Evolutionary conservation across 2,888 invertebrate species (phyloP).

Genomic region (Dugesia japonica): DNA sequence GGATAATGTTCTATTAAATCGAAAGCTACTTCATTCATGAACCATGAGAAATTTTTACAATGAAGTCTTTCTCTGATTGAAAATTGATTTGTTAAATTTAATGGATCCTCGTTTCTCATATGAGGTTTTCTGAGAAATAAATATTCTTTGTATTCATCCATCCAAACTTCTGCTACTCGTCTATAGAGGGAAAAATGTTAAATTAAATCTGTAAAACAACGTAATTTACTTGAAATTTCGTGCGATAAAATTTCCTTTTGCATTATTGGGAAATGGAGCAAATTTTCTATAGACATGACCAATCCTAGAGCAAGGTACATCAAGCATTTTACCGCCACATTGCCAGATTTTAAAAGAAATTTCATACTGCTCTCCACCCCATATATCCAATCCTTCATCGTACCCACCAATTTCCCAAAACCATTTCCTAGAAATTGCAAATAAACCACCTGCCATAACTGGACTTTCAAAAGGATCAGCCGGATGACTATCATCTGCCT

Average conservation of each 20-base stretch:
- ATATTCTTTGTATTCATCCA: constrained; percentile 83
- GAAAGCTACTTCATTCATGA: constrained; percentile 53
- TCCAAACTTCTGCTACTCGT: constrained; percentile 87
- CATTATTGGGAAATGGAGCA: constrained; percentile 67
- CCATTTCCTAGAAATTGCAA: constrained; percentile 73
- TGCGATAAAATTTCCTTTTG: constrained; percentile 68
- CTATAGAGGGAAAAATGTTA: no score
- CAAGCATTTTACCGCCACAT: constrained; percentile 77
- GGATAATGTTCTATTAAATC: constrained; percentile 29
- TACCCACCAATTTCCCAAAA: constrained; percentile 85
- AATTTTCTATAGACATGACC: constrained; percentile 60
- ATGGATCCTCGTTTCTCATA: constrained; percentile 58
- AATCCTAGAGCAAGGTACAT: constrained; percentile 77
- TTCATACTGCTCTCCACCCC: constrained; percentile 95
- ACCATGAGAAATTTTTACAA: constrained; percentile 85
- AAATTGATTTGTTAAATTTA: constrained; percentile 51
- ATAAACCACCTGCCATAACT: constrained; percentile 87
- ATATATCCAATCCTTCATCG: constrained; percentile 58
- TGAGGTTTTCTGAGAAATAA: constrained; percentile 62
- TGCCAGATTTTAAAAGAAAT: constrained; percentile 95
- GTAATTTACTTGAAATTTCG: constrained; percentile 22
- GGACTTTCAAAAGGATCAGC: constrained; percentile 74
- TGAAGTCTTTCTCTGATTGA: constrained; percentile 60
- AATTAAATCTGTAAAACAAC: neutral
- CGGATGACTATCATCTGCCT: constrained; percentile 59